Evolutionary conservation across 1,140 invertebrate species (phyloP).

Genomic region (Drosophila nannoptera): DNA sequence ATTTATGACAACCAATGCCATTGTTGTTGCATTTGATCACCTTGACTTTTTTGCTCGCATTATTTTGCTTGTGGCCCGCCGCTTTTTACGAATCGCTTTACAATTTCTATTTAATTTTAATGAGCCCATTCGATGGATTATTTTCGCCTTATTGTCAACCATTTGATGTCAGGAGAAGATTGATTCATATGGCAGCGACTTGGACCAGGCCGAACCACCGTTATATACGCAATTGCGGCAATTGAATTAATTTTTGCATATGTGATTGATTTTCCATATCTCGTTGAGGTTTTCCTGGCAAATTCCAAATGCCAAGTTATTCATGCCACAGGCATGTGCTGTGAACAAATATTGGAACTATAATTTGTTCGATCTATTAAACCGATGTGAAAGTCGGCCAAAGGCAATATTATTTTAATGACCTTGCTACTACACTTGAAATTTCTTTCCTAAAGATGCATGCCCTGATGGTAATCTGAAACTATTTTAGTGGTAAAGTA

Average conservation of each 20-base stretch:
- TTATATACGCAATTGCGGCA: neutral
- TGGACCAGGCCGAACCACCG: conserved; percentile 9
- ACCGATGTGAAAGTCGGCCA: too few species aligned
- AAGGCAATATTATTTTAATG: too few species aligned
- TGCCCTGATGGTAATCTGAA: too few species aligned
- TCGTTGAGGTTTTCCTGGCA: too few species aligned
- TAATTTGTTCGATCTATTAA: too few species aligned
- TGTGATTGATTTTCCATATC: conserved; percentile 25
- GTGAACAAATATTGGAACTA: too few species aligned
- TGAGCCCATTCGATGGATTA: conserved; percentile 42
- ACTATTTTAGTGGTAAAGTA: too few species aligned
- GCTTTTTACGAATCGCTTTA: conserved; percentile 8
- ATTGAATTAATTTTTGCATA: conserved; percentile 53
- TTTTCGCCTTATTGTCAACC: conserved; percentile 37
- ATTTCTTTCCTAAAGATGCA: too few species aligned
- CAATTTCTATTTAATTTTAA: conserved; percentile 60
- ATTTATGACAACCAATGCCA: conserved; percentile 6
- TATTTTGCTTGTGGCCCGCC: conserved; percentile 2
- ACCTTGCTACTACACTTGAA: too few species aligned
- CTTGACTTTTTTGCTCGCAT: conserved; percentile 26
- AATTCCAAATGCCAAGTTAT: too few species aligned
- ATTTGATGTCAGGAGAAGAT: conserved; percentile 59
- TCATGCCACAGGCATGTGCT: too few species aligned
- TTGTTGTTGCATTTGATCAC: conserved; percentile 12
- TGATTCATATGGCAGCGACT: conserved; percentile 57